Conservation (phyloP, 2,797 vertebrate species). For the Melanogrammus aeglefinus region DNA sequence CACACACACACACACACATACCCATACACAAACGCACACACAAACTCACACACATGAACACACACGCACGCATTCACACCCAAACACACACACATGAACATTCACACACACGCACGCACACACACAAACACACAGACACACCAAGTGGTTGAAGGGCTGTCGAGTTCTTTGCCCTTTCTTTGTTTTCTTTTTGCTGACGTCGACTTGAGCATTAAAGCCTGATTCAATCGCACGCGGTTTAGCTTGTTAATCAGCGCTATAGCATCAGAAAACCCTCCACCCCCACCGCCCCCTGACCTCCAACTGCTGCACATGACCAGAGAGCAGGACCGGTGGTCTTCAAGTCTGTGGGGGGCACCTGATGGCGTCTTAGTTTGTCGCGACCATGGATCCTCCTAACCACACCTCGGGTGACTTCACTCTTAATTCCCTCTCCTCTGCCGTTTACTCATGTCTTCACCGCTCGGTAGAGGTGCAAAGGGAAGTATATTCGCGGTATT, state of each 20-base stretch:
- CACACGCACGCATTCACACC: neutral
- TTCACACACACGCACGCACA: neutral
- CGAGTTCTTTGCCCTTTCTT: no score
- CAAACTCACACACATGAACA: neutral
- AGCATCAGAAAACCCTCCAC: neutral
- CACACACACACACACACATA: neutral
- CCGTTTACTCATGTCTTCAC: no score
- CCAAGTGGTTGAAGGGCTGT: no score
- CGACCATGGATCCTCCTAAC: no score
- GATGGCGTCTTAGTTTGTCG: no score
- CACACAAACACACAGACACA: conserved; percentile 6
- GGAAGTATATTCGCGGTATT: no score
- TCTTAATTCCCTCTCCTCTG: no score
- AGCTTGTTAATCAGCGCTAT: neutral
- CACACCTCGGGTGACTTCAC: no score
- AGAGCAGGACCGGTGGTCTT: neutral
- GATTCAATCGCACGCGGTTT: no score
- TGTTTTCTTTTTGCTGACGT: no score
- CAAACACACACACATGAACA: neutral
- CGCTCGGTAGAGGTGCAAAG: no score
- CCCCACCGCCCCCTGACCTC: neutral
- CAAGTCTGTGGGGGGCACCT: neutral
- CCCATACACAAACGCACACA: neutral
- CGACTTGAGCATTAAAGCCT: no score
- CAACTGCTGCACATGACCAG: neutral